Base-by-base conservation (phyloP, 92 coral and sea anemone species). In the Parazoanthus swiftii region DNA sequence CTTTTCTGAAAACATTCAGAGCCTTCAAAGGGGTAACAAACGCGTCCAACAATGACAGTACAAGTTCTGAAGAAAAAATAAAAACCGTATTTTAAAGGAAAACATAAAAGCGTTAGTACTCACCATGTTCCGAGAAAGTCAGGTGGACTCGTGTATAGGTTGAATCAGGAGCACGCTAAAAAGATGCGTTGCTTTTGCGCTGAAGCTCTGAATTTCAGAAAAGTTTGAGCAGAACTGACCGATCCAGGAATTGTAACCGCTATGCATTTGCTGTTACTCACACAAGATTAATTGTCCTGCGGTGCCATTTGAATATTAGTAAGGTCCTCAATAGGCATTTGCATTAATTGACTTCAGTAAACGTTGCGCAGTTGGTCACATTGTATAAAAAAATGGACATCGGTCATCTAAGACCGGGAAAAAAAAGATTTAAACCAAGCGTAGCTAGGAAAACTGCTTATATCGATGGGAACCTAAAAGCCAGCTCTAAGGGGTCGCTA, bases 131-230 rank as follows among this genome's bases (percentile, higher is more conserved):
- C 16, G 80, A 76, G 9, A 20, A 20, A 50, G n/a, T 72, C 25
- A 15, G 80, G 80, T 50, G n/a, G 42, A 76, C 46, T 39, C 46
- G 39, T 37, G 82, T 6, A 79, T 33, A 58, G 25, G 83, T 56
- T 56, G 83, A 50, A n/a, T 48, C 83, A 79, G 83, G 21, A 6
- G 23, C 25, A 29, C n/a, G 65, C 66, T 50, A 50, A 54, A 36
- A 79, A 8, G 70, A 79, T 79, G 83, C 67, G 36, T 79, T 48
- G 83, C 83, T 79, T 79, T 76, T 79, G 4, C 38, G 9, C n/a
- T 79, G 67, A 79, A 79, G 83, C 83, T 29, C 83, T 79, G 83
- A 79, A 51, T 51, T 79, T 56, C 38, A 48, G 68, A 79, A 79
- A 79, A 79, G 42, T 50, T 74, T 74, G 44, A 39, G 54, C 1